phyloP scores from a whole-genome alignment of 2,797 vertebrate genomes.

The Anguilla obscura region DNA sequence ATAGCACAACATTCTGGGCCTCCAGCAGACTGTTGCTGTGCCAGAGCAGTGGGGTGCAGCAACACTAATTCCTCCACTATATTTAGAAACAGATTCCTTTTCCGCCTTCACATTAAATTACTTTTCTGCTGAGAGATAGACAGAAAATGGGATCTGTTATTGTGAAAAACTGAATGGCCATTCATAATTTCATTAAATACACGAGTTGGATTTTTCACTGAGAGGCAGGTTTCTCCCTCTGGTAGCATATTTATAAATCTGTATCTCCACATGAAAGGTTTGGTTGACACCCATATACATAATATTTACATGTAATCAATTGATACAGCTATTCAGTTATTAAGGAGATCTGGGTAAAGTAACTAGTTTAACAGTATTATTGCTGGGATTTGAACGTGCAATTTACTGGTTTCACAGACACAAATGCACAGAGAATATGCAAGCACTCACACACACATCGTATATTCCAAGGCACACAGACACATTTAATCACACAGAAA shows the following conservation, averaged over 20 bases:
- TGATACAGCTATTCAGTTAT: not conserved
- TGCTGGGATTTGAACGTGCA: not conserved
- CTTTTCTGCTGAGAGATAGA: not conserved
- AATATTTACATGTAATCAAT: not conserved
- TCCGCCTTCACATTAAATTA: slow-evolving; percentile 14
- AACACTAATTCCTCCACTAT: not conserved
- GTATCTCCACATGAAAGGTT: not conserved
- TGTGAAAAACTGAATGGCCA: slow-evolving; percentile 29
- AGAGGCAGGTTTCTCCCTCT: slow-evolving; percentile 31
- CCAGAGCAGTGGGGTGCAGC: not conserved
- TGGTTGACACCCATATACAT: not conserved
- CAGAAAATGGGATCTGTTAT: slow-evolving; percentile 8
- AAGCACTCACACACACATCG: not conserved
- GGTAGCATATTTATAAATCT: slow-evolving; percentile 36
- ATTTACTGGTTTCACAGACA: not conserved
- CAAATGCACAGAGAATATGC: not conserved
- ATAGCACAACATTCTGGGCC: not conserved
- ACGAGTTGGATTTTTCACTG: slow-evolving; percentile 41
- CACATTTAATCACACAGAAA: not conserved
- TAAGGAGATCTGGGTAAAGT: not conserved
- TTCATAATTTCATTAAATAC: slow-evolving; percentile 42
- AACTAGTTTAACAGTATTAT: not conserved
- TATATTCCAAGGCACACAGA: not conserved
- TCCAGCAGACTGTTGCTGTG: not conserved
- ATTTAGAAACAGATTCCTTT: slow-evolving; percentile 23